These are phyloP conservation scores for Holacanthella duospinosa DNA, from an alignment of 2,888 invertebrate genomes.

Conservation along the genomic window DNA sequence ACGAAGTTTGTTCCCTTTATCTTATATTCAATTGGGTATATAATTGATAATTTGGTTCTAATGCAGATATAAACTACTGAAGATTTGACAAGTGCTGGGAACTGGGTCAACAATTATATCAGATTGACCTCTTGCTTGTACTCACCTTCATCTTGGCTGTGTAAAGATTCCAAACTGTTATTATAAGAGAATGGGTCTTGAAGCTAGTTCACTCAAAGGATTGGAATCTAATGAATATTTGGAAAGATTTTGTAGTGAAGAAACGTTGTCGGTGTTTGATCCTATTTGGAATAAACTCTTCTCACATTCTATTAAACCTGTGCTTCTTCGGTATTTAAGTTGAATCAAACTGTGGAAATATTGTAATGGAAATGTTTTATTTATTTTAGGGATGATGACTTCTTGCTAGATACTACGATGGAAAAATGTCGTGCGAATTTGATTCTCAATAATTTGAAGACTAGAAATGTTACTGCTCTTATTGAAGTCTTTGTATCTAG, in stretches of 20 bases:
- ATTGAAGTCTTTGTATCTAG: slow-evolving; percentile 74
- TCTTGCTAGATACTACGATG: slow-evolving; percentile 68
- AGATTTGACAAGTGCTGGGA: too few species aligned
- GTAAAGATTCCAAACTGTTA: too few species aligned
- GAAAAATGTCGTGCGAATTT: slow-evolving; percentile 63
- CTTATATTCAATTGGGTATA: too few species aligned
- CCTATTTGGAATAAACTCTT: slow-evolving; percentile 90
- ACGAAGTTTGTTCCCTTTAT: too few species aligned
- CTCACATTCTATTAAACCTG: slow-evolving; percentile 77
- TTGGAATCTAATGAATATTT: slow-evolving; percentile 68
- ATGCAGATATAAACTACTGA: too few species aligned
- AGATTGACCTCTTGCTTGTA: too few species aligned
- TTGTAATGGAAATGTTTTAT: slow-evolving; percentile 3
- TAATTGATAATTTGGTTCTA: too few species aligned
- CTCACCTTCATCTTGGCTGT: too few species aligned
- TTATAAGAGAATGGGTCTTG: slow-evolving; percentile 59
- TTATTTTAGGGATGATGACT: slow-evolving; percentile 60
- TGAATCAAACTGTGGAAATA: slow-evolving; percentile 22
- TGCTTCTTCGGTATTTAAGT: slow-evolving; percentile 60
- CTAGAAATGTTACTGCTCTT: slow-evolving; percentile 81
- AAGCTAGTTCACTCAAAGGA: slow-evolving; percentile 67
- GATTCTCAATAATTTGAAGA: slow-evolving; percentile 70
- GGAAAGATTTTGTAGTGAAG: slow-evolving; percentile 63
- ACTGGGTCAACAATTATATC: too few species aligned
- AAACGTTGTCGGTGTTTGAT: slow-evolving; percentile 71